Evolutionary conservation across 1,140 invertebrate species (phyloP), one percentile per base, ranked within the genome.

Genomic region (Pararge aegeria): DNA sequence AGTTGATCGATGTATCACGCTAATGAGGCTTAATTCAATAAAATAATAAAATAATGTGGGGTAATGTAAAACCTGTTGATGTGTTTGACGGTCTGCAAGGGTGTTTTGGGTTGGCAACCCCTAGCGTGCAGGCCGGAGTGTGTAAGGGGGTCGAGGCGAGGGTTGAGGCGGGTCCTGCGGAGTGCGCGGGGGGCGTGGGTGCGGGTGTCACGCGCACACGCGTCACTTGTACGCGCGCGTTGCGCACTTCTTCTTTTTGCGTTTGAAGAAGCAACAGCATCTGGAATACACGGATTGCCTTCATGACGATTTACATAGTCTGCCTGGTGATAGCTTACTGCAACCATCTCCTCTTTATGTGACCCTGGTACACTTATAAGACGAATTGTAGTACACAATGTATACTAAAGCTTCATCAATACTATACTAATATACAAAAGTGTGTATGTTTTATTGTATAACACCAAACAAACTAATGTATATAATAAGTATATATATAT

Each of bases 241-340:
- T 76, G 93, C 94, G 84, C 90, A 93, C 93, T 98, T 98, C 94
- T 98, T 98, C 95, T 97, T 98, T 94, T 97, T 97, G 88, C 96
- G 94, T 90, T 97, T 97, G 93, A 98, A 98, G 94, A 98, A 98
- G 91, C 96, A 98, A 92, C 97, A 98, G 92, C 96, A 97, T 93
- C 97, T 98, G 94, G 85, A 94, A 94, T 92, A 92, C 68, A 86
- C 78, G 61, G 84, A 85, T 88, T 88, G 84, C 67, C 82, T 88
- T 72, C 73, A 87, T 88, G 83, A 88, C 69, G 86, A 89, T 89
- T 73, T 87, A 81, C 71, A 78, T 72, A 77, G 83, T 89, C 86
- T 89, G 86, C 66, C 72, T 70, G 52, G 0, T 49, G 15, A 49
- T 4, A 15, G n/a, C 20, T 53, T 38, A 40, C 40, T 37, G 19